Evolutionary conservation across 2,888 invertebrate genomes (phyloP).

Genomic region (Petrophora chlorosata): DNA sequence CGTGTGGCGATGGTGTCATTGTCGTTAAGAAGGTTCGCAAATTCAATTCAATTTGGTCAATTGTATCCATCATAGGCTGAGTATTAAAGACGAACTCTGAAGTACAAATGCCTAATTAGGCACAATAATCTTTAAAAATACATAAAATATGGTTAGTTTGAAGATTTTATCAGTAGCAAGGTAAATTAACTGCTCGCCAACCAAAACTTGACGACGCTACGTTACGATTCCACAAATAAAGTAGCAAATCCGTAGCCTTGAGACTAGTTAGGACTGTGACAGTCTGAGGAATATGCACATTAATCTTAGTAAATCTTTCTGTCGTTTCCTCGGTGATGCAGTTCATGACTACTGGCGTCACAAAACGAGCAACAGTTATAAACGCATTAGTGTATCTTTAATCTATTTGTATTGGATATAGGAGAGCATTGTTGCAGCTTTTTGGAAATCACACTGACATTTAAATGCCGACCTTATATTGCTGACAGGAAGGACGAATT

Average conservation of each 20-base stretch:
- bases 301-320: slow-evolving; percentile 64
- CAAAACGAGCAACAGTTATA: slow-evolving; percentile 41
- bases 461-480: slow-evolving; percentile 20
- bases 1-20: slow-evolving; percentile 38
- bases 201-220: background rate
- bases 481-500: too few relatives aligned
- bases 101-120: background rate
- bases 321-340: slow-evolving; percentile 45
- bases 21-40: slow-evolving; percentile 37
- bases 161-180: background rate
- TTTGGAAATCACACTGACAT: slow-evolving; percentile 33
- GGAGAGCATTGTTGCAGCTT: slow-evolving; percentile 15
- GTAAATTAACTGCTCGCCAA: background rate
- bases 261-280: slow-evolving; percentile 47
- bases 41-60: slow-evolving; percentile 35
- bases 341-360: slow-evolving; percentile 40
- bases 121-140: background rate
- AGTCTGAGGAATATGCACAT: slow-evolving; percentile 56
- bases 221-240: slow-evolving; percentile 30
- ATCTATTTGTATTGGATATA: background rate
- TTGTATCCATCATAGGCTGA: slow-evolving; percentile 17
- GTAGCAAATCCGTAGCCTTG: slow-evolving; percentile 50
- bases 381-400: slow-evolving; percentile 26
- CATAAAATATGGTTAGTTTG: background rate
- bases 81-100: background rate